A percentile compares a stretch with the other conserved stretches of the same genome.
Evolutionary conservation across 2,797 vertebrate genomes (phyloP).

Genomic region (Rhinatrema bivittatum): DNA sequence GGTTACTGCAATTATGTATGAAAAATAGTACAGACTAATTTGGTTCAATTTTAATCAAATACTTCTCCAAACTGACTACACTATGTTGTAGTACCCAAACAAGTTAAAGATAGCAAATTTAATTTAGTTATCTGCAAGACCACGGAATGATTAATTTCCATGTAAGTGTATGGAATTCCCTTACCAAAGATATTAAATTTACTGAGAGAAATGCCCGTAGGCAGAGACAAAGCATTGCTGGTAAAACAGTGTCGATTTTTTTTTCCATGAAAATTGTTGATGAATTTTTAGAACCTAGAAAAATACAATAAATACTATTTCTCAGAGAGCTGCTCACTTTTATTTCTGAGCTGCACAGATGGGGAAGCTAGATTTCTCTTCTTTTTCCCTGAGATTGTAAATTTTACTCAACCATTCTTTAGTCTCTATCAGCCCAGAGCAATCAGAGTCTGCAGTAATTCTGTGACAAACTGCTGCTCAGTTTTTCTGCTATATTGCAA

Average conservation of each 20-base stretch:
- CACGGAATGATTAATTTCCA: not conserved
- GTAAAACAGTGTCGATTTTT: not conserved
- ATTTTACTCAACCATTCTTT: not conserved
- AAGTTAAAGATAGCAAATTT: constrained; percentile 2
- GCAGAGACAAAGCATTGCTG: not conserved
- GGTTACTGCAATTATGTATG: not conserved
- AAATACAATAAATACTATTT: no score
- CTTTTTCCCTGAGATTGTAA: not conserved
- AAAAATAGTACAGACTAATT: not conserved
- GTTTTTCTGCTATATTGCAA: no score
- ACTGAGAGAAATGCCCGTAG: not conserved
- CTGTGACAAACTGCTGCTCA: not conserved
- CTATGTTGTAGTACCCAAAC: not conserved
- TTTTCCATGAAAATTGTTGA: not conserved
- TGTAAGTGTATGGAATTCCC: no score
- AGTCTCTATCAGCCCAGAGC: no score
- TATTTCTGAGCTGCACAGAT: accelerated
- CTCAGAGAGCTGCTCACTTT: no score
- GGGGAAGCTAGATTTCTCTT: no score
- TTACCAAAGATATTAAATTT: not conserved
- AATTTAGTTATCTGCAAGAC: not conserved
- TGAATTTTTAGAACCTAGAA: not conserved
- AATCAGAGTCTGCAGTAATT: not conserved
- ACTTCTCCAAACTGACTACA: constrained; percentile 11
- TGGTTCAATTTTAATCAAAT: constrained; percentile 3